phyloP scores from a whole-genome alignment of 2,113 vertebrate genomes.

The Apus apus region DNA sequence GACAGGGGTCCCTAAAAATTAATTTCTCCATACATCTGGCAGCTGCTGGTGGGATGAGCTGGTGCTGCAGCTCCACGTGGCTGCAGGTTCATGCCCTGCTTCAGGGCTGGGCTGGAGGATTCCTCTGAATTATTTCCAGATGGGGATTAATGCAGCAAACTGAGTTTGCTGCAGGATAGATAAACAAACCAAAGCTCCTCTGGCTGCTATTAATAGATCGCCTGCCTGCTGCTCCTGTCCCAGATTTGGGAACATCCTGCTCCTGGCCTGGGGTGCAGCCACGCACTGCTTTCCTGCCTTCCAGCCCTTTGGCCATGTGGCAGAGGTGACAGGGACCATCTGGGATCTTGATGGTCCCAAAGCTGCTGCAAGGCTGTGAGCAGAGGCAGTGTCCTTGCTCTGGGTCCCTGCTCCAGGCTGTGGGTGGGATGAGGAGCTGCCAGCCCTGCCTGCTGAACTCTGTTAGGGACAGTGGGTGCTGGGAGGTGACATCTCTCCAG shows the following conservation, averaged over 20 bases:
- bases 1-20: background rate
- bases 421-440: background rate
- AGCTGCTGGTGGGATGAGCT: background rate
- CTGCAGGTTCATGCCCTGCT: background rate
- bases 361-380: background rate
- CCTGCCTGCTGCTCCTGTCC: background rate
- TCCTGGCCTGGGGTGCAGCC: background rate
- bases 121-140: constrained; percentile 67
- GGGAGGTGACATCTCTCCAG: background rate
- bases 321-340: background rate
- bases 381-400: background rate
- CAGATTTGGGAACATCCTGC: background rate
- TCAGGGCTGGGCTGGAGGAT: constrained; percentile 7
- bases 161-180: constrained; percentile 21
- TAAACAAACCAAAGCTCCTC: constrained; percentile 59
- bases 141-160: constrained; percentile 61
- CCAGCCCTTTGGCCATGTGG: fast-evolving
- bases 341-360: fast-evolving
- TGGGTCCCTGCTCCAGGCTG: fast-evolving
- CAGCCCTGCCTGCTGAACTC: fast-evolving
- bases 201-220: constrained; percentile 36
- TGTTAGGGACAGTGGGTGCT: background rate
- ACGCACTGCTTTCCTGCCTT: background rate
- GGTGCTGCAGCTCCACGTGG: background rate
- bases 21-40: background rate